A percentile compares a stretch with the other conserved stretches of the same genome.
Evolutionary conservation across 2,888 invertebrate species (phyloP).

Genomic region (Steinernema carpocapsae): DNA sequence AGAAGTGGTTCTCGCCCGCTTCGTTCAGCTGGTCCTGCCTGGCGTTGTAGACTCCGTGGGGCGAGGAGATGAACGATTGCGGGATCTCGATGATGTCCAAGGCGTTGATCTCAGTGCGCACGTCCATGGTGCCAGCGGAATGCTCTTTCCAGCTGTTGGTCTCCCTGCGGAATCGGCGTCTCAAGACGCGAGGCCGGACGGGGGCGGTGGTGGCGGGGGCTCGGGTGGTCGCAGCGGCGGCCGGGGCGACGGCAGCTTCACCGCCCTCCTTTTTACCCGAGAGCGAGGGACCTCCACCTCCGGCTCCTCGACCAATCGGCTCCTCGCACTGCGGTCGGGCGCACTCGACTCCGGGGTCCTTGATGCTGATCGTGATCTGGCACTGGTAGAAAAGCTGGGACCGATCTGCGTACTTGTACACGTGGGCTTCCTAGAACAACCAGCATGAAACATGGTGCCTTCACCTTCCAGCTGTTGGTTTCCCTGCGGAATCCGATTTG

Average conservation of each 20-base stretch:
- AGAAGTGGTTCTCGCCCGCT: conserved; percentile 1
- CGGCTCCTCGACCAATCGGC: conserved; percentile 39
- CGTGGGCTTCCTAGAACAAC: conserved; percentile 55
- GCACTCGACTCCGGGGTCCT: conserved; percentile 40
- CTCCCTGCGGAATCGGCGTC: conserved; percentile 46
- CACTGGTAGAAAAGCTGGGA: conserved; percentile 63
- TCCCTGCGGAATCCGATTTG: conserved; percentile 43
- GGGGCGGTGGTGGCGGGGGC: conserved; percentile 11
- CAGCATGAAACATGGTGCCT: not conserved
- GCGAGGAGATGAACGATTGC: conserved; percentile 9
- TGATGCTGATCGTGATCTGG: conserved; percentile 62
- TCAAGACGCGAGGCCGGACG: conserved; percentile 43
- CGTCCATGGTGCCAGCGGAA: conserved; percentile 54
- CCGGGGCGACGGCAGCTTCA: conserved; percentile 5
- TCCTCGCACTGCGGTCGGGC: conserved; percentile 35
- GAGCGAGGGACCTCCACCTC: conserved; percentile 41
- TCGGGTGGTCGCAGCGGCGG: conserved; percentile 18
- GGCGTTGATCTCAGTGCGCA: conserved; percentile 55
- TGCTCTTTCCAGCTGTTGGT: conserved; percentile 47
- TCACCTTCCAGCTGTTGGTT: conserved; percentile 43
- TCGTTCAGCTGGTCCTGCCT: conserved; percentile 9
- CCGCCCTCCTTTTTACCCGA: conserved; percentile 36
- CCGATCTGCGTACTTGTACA: conserved; percentile 62
- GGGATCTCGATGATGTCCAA: conserved; percentile 52
- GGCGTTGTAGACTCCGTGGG: conserved; percentile 1